phyloP scores from a whole-genome alignment of 1,140 invertebrate species.

The Halyomorpha halys region DNA sequence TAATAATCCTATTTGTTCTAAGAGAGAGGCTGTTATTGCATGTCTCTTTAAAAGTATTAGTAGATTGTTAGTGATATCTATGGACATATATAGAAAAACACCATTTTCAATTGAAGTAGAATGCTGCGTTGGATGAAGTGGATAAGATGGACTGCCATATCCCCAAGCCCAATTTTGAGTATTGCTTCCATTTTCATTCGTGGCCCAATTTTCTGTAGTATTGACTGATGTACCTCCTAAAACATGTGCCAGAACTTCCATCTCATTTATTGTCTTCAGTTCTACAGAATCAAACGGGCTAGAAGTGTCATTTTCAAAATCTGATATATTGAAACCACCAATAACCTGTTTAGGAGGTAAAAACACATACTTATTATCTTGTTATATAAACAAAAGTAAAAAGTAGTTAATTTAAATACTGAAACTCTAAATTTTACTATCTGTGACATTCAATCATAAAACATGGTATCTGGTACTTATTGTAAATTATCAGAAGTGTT shows the following conservation, averaged over 20 bases:
- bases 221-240: constrained; percentile 32
- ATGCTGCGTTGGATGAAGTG: not conserved
- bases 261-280: constrained; percentile 79
- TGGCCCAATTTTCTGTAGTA: not conserved
- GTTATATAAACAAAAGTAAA: no score
- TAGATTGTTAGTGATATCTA: no score
- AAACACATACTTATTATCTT: not conserved
- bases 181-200: not conserved
- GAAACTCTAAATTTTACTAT: no score
- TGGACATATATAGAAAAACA: not conserved
- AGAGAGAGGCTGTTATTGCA: no score
- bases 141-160: not conserved
- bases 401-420: no score
- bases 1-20: no score
- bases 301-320: constrained; percentile 80
- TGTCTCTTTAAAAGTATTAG: no score
- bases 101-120: not conserved
- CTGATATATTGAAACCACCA: constrained; percentile 41
- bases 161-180: constrained; percentile 10
- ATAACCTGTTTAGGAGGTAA: not conserved
- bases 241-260: constrained; percentile 72
- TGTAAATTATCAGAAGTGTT: no score
- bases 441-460: no score
- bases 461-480: no score
- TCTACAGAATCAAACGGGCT: constrained; percentile 86